Conservation (phyloP, 2,797 vertebrate species). For the Euphonia xanthogaster region DNA sequence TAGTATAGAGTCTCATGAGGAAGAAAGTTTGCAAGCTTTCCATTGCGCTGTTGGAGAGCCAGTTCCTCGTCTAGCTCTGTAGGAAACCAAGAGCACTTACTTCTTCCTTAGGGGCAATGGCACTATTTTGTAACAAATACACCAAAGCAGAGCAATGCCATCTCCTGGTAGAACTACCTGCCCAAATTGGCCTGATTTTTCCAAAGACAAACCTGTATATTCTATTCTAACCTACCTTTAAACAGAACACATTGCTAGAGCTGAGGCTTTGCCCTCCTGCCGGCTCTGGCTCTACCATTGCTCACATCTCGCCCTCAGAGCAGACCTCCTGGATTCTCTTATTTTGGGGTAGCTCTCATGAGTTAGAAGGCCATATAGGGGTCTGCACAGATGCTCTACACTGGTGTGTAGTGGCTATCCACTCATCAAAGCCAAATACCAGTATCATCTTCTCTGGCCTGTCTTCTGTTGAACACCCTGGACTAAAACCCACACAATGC, state of each 20-base stretch:
- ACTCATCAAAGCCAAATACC: background rate
- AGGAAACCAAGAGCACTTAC: background rate
- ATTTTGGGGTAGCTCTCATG: background rate
- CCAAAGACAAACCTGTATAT: background rate
- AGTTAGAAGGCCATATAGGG: background rate
- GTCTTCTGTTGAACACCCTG: background rate
- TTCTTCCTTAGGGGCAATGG: background rate
- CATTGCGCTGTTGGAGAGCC: accelerated
- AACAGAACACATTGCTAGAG: background rate
- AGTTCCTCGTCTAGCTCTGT: background rate
- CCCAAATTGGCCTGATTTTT: background rate
- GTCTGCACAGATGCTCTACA: background rate
- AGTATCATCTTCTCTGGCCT: background rate
- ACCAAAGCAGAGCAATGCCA: background rate
- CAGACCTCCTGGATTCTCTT: background rate
- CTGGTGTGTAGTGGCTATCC: background rate
- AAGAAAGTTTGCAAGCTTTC: background rate
- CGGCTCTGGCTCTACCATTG: background rate
- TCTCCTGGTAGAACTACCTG: background rate
- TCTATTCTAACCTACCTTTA: background rate
- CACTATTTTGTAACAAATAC: background rate
- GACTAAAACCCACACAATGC: background rate
- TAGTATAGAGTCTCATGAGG: accelerated
- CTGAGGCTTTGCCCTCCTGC: background rate
- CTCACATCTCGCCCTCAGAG: background rate